These are phyloP conservation scores for Hyla sarda DNA, from an alignment of 2,113 vertebrate genomes.

Conservation along the genomic window DNA sequence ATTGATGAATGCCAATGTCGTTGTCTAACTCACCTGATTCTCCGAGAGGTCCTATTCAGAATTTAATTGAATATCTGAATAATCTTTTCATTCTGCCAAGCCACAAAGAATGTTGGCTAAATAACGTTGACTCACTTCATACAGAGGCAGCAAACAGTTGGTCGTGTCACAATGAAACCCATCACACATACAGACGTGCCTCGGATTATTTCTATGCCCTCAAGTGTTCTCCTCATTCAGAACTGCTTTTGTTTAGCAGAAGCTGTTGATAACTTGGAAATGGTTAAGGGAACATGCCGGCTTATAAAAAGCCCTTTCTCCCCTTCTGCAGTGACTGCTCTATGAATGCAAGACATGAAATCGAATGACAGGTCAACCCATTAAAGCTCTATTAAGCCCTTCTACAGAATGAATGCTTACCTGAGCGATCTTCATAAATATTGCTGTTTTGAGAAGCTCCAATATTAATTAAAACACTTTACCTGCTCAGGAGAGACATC, in stretches of 20 bases:
- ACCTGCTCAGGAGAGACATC: conserved; percentile 83
- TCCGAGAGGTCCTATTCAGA: conserved; percentile 89
- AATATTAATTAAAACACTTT: conserved; percentile 97
- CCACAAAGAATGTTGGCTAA: conserved; percentile 96
- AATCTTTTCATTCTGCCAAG: conserved; percentile 95
- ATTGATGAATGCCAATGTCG: conserved; percentile 73
- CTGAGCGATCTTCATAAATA: conserved; percentile 90
- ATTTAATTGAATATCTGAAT: conserved; percentile 99
- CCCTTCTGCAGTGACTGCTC: conserved; percentile 75
- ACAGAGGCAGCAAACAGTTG: conserved; percentile 78
- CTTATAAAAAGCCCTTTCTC: conserved; percentile 74
- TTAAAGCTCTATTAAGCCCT: conserved; percentile 93
- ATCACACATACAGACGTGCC: conserved; percentile 75
- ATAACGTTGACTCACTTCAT: conserved; percentile 90
- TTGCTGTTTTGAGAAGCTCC: conserved; percentile 86
- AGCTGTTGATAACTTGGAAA: conserved; percentile 94
- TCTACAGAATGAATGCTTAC: conserved; percentile 90
- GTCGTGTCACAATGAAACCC: conserved; percentile 81
- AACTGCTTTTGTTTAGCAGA: conserved; percentile 88
- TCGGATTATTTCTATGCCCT: conserved; percentile 77
- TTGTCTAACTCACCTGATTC: conserved; percentile 84
- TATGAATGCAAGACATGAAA: conserved; percentile 88
- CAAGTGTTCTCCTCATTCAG: conserved; percentile 92
- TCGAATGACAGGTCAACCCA: conserved; percentile 91
- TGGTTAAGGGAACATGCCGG: conserved; percentile 90